Conservation (phyloP, 2,888 invertebrate genomes). For the Galerucella pusilla region DNA sequence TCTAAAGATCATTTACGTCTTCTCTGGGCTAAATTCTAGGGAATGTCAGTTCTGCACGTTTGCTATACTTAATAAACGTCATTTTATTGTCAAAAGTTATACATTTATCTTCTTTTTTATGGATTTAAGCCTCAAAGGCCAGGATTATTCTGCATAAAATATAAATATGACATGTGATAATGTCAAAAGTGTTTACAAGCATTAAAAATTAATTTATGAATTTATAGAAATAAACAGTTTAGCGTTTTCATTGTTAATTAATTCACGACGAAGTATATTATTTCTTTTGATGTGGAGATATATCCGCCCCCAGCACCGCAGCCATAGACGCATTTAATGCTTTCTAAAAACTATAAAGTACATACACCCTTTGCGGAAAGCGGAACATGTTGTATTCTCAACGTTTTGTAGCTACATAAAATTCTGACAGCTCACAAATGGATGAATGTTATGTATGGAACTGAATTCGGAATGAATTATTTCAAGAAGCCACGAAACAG, state of each 20-base stretch:
- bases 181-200: too few relatives aligned
- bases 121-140: too few relatives aligned
- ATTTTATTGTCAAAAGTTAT: too few relatives aligned
- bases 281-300: neutral
- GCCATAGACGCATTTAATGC: neutral
- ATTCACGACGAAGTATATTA: neutral
- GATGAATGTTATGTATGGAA: slow-evolving; percentile 21
- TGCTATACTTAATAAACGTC: too few relatives aligned
- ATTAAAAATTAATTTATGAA: too few relatives aligned
- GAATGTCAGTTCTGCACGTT: too few relatives aligned
- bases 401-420: slow-evolving; percentile 16
- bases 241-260: neutral
- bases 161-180: too few relatives aligned
- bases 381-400: slow-evolving; percentile 4
- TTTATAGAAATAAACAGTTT: neutral
- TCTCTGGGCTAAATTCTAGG: too few relatives aligned
- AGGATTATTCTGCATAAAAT: too few relatives aligned
- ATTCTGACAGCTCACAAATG: slow-evolving; percentile 20
- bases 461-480: slow-evolving; percentile 30
- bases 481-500: slow-evolving; percentile 33
- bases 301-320: neutral
- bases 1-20: too few relatives aligned
- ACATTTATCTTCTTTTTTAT: too few relatives aligned
- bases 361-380: neutral
- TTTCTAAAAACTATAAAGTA: slow-evolving; percentile 10